A percentile compares a stretch with the other conserved stretches of the same genome.
Evolutionary conservation across 2,797 vertebrate genomes (phyloP).

Genomic region (Paramormyrops hopkinsi): DNA sequence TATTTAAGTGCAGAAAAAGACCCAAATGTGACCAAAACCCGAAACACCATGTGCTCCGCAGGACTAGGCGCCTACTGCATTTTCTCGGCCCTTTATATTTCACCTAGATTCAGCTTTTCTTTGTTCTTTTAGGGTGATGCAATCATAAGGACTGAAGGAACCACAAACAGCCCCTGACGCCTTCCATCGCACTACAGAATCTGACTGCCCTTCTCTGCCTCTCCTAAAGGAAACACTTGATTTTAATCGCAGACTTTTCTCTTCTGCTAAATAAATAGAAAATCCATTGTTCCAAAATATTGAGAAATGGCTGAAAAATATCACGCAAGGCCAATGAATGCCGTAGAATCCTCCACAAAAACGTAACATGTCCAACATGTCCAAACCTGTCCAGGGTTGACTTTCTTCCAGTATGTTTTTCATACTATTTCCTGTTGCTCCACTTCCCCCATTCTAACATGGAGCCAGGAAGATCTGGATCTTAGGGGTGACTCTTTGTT

Average conservation of each 20-base stretch:
- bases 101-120: neutral
- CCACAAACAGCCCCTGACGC: neutral
- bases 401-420: neutral
- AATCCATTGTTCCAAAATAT: neutral
- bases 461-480: neutral
- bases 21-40: neutral
- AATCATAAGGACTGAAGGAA: conserved; percentile 7
- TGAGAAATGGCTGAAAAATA: neutral
- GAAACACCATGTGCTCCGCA: neutral
- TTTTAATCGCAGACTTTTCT: neutral
- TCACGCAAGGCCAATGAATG: neutral
- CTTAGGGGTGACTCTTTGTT: neutral
- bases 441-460: neutral
- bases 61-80: neutral
- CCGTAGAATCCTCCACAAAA: neutral
- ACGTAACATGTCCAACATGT: neutral
- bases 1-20: neutral
- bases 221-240: neutral
- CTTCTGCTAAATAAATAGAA: neutral
- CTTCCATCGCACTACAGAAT: neutral
- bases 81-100: neutral
- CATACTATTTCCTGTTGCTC: neutral
- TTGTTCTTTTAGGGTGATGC: conserved; percentile 17
- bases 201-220: neutral
- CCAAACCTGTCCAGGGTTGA: neutral